These are phyloP conservation scores for Drosophila santomea DNA, from an alignment of 1,140 invertebrate species.

Conservation along the genomic window DNA sequence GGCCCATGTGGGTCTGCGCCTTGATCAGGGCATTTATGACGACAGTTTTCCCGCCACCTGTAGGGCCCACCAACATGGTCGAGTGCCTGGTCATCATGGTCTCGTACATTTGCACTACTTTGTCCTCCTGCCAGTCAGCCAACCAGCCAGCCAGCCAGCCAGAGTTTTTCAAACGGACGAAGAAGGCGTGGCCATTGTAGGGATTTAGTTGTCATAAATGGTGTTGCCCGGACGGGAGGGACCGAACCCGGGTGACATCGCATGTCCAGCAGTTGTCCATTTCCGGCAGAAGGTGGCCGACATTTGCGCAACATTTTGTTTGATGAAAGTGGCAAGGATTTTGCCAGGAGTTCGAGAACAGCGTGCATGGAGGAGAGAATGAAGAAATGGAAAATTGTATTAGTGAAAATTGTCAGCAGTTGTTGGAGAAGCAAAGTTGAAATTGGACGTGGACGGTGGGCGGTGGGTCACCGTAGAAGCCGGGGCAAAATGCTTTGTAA, in stretches of 20 bases:
- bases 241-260: slow-evolving; percentile 51
- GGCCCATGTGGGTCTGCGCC: slow-evolving; percentile 91
- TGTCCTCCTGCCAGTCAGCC: slow-evolving; percentile 88
- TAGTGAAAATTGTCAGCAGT: slow-evolving; percentile 71
- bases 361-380: slow-evolving; percentile 16
- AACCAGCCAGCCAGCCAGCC: slow-evolving; percentile 12
- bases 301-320: slow-evolving; percentile 77
- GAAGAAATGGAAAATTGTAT: slow-evolving; percentile 67
- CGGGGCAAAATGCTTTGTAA: slow-evolving; percentile 75
- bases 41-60: slow-evolving; percentile 95
- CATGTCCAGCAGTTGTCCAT: slow-evolving; percentile 71
- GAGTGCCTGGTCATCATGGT: slow-evolving; percentile 97
- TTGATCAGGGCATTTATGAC: slow-evolving; percentile 92
- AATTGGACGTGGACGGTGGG: slow-evolving; percentile 60
- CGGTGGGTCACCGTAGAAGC: not conserved
- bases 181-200: slow-evolving; percentile 62
- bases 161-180: slow-evolving; percentile 5
- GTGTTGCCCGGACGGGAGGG: slow-evolving; percentile 36
- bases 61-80: slow-evolving; percentile 95
- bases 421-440: slow-evolving; percentile 60
- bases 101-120: slow-evolving; percentile 95
- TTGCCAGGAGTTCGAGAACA: slow-evolving; percentile 28
- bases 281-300: slow-evolving; percentile 57
- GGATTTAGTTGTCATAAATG: slow-evolving; percentile 82
- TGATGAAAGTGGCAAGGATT: slow-evolving; percentile 73